Conservation (phyloP, 2,113 vertebrate species). For the Poeciliopsis retropinna region DNA sequence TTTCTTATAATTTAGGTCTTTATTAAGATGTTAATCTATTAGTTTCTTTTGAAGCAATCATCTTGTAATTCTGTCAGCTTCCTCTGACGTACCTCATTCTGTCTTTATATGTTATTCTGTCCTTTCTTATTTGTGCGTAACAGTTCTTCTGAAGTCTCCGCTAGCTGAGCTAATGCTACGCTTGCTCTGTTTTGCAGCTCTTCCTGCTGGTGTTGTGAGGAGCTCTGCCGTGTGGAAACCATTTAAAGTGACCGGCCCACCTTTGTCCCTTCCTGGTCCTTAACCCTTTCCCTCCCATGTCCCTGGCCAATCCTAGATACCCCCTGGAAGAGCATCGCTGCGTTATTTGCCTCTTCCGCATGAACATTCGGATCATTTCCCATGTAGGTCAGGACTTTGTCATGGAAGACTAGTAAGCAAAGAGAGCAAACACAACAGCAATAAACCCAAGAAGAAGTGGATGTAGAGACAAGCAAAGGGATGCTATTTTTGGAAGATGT, state of each 20-base stretch:
- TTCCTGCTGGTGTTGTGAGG: constrained; percentile 61
- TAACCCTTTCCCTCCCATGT: constrained; percentile 49
- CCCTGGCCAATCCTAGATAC: constrained; percentile 40
- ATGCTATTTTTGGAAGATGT: constrained; percentile 64
- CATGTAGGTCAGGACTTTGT: constrained; percentile 39
- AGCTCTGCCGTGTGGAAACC: constrained; percentile 48
- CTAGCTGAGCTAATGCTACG: constrained; percentile 50
- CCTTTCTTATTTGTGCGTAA: constrained; percentile 28
- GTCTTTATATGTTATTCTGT: constrained; percentile 29
- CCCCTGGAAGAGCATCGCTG: constrained; percentile 37
- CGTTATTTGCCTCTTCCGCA: constrained; percentile 25
- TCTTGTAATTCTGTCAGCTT: background rate
- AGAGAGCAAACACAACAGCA: constrained; percentile 37
- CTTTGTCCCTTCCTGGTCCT: constrained; percentile 47
- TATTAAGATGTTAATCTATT: background rate
- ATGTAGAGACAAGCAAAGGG: constrained; percentile 54
- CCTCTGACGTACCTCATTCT: background rate
- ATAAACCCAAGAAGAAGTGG: constrained; percentile 47
- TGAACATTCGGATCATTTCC: constrained; percentile 42
- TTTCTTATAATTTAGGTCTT: background rate
- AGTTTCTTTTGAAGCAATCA: background rate
- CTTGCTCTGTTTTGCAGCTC: constrained; percentile 65
- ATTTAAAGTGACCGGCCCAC: constrained; percentile 41
- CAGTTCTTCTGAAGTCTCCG: constrained; percentile 26
- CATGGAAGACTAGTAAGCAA: constrained; percentile 27